phyloP scores from a whole-genome alignment of 2,113 vertebrate species.

The Passer montanus region DNA sequence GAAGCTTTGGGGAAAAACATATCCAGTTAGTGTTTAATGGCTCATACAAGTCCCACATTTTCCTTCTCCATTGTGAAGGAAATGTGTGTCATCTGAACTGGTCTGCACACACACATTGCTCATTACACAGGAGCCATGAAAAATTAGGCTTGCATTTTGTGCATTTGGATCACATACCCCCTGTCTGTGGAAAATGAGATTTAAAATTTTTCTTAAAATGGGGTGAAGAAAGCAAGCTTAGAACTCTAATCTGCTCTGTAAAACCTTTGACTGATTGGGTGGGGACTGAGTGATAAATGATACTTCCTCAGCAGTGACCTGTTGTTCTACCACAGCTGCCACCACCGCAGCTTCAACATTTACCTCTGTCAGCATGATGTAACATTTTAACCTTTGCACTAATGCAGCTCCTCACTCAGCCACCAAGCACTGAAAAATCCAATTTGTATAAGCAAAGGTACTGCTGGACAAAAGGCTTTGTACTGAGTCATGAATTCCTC shows the following conservation, averaged over 20 bases:
- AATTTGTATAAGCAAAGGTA: neutral
- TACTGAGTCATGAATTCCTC: neutral
- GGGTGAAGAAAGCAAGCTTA: neutral
- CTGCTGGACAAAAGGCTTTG: neutral
- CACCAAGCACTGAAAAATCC: neutral
- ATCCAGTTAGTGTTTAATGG: neutral
- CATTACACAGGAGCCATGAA: neutral
- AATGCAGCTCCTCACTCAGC: neutral
- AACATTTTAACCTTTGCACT: neutral
- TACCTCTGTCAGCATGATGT: neutral
- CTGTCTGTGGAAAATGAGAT: neutral
- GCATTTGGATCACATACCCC: neutral
- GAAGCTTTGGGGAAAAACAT: neutral
- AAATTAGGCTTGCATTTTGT: constrained; percentile 3
- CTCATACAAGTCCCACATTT: neutral
- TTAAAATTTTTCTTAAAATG: neutral
- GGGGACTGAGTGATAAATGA: neutral
- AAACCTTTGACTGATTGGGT: neutral
- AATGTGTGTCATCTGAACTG: neutral
- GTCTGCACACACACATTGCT: neutral
- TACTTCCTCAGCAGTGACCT: neutral
- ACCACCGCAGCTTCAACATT: neutral
- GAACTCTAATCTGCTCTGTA: constrained; percentile 28
- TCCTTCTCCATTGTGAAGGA: neutral
- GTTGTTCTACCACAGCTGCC: neutral